A percentile compares a stretch with the other conserved stretches of the same genome.
These are phyloP conservation scores for Gnatocerus cornutus DNA, from an alignment of 2,888 invertebrate species.

Conservation along the genomic window DNA sequence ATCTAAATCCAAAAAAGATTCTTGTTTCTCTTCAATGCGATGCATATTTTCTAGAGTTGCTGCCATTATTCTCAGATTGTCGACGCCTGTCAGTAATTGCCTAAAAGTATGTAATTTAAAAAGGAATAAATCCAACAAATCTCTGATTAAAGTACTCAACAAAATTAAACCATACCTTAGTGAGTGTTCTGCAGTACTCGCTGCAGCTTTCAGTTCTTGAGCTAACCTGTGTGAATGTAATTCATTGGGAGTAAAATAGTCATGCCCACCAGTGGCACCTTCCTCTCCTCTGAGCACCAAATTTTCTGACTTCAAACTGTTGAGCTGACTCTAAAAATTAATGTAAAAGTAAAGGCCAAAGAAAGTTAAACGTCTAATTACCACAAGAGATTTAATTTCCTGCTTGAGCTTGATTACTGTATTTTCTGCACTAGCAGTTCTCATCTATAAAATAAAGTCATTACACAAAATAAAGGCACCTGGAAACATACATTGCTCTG, in stretches of 20 bases:
- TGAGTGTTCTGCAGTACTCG: conserved; percentile 78
- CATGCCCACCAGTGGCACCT: conserved; percentile 71
- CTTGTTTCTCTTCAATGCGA: conserved; percentile 73
- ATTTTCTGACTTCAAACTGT: conserved; percentile 73
- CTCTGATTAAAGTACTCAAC: too few relatives aligned
- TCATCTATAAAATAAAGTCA: conserved; percentile 72
- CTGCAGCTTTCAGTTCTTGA: conserved; percentile 77
- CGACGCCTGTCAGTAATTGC: conserved; percentile 79
- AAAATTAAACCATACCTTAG: conserved; percentile 74
- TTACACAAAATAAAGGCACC: neutral
- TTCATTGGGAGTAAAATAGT: conserved; percentile 61
- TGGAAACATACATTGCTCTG: conserved; percentile 73
- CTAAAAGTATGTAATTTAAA: conserved; percentile 66
- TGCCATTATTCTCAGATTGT: conserved; percentile 79
- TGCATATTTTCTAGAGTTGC: conserved; percentile 77
- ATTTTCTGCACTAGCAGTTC: conserved; percentile 77
- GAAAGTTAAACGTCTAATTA: conserved; percentile 65
- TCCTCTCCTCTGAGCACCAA: conserved; percentile 70
- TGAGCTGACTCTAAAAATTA: conserved; percentile 72
- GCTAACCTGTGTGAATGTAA: conserved; percentile 73
- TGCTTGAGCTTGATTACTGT: conserved; percentile 78
- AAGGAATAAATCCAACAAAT: neutral
- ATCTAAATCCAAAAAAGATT: conserved; percentile 71
- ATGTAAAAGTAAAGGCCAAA: conserved; percentile 7
- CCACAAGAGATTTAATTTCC: conserved; percentile 82